These are phyloP conservation scores for Xenopus borealis DNA, from an alignment of 2,113 vertebrate species.

Conservation along the genomic window DNA sequence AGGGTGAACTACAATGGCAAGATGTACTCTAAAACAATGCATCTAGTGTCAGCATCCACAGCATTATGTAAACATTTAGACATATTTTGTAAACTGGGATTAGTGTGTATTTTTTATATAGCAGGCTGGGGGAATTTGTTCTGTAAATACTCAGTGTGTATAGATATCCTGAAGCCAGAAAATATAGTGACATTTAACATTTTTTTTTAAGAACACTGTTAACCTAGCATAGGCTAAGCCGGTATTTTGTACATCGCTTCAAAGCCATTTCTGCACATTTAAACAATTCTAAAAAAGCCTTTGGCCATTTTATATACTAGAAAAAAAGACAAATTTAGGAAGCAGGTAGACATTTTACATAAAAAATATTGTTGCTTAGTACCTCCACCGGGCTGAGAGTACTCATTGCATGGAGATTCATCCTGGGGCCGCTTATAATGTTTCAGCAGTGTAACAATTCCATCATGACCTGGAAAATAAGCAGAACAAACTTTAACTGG, in stretches of 20 bases:
- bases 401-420: constrained; percentile 88
- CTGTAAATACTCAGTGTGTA: too few species aligned
- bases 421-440: constrained; percentile 90
- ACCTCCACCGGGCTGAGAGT: constrained; percentile 95
- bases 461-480: constrained; percentile 77
- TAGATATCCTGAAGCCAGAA: too few species aligned
- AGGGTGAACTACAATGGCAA: too few species aligned
- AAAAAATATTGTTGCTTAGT: constrained; percentile 17
- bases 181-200: too few species aligned
- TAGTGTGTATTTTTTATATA: too few species aligned
- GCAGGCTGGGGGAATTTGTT: too few species aligned
- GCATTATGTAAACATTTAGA: too few species aligned
- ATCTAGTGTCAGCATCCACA: too few species aligned
- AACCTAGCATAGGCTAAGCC: background rate
- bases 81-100: too few species aligned
- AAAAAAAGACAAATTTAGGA: background rate
- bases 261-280: background rate
- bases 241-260: background rate
- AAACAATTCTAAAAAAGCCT: background rate
- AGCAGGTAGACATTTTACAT: background rate
- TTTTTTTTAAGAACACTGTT: too few species aligned
- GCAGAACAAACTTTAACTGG: constrained; percentile 30
- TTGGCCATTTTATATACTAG: constrained; percentile 6
- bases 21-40: too few species aligned
- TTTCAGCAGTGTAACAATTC: constrained; percentile 89